Evolutionary conservation across 2,797 vertebrate species (phyloP).

Genomic region (Champsocephalus gunnari): DNA sequence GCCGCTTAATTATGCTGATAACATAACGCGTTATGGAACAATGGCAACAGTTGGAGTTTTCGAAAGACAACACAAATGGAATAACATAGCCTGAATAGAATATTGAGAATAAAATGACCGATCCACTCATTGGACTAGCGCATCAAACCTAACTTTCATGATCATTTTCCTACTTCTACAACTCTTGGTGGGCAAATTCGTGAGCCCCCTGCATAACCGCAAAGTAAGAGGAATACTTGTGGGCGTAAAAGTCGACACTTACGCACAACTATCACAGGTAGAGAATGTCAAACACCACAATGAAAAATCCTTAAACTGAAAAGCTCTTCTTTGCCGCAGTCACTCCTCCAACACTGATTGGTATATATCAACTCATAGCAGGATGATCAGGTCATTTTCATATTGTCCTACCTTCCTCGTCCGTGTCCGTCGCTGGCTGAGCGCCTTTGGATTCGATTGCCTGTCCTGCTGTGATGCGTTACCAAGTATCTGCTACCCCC

Average conservation of each 20-base stretch:
- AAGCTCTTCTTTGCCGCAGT: slow-evolving; percentile 22
- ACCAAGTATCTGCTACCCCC: slow-evolving; percentile 67
- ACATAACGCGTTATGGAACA: neutral
- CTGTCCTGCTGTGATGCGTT: slow-evolving; percentile 81
- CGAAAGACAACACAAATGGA: slow-evolving; percentile 14
- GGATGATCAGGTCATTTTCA: slow-evolving; percentile 36
- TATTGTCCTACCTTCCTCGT: slow-evolving; percentile 85
- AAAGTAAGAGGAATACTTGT: slow-evolving; percentile 1
- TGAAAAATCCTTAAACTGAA: neutral
- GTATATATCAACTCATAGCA: slow-evolving; percentile 23
- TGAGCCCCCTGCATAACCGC: neutral
- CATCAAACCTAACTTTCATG: neutral
- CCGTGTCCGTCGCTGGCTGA: slow-evolving; percentile 80
- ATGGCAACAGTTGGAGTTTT: slow-evolving; percentile 37
- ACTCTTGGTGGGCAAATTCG: slow-evolving; percentile 25
- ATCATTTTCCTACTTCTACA: slow-evolving; percentile 28
- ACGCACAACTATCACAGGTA: slow-evolving; percentile 8
- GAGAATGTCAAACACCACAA: neutral
- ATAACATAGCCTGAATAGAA: neutral
- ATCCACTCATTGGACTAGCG: neutral
- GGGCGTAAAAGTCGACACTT: slow-evolving; percentile 58
- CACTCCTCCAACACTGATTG: neutral
- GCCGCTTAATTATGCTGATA: slow-evolving; percentile 10
- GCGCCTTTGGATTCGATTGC: slow-evolving; percentile 78
- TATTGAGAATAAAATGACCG: neutral